Evolutionary conservation across 1,140 invertebrate species (phyloP), one percentile per base, ranked within the genome.

Genomic region (Drosophila asahinai): DNA sequence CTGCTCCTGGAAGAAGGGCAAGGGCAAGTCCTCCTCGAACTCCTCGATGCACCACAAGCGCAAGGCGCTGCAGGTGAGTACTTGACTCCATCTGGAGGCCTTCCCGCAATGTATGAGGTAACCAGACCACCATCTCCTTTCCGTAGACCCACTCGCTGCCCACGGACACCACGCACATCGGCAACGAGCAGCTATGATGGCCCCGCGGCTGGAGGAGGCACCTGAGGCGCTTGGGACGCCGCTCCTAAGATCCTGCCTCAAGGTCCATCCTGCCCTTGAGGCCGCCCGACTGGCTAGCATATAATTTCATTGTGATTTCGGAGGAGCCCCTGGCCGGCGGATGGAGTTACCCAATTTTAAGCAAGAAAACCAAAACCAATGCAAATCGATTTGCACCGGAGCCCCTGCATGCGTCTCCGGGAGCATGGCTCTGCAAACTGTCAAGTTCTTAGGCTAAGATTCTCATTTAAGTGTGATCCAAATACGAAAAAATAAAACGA

Each of bases 1-100:
- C 51, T 96, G 95, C 84, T 93, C 93, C 5, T 90, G 92, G 77
- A 92, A 92, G 78, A 92, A 92, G 71, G 83, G 87, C 75, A 93
- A 93, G 67, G 79, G 86, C 52, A 93, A 93, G 65, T 92, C 90
- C n/a, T 91, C 92, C 7, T 92, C 91, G 1, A 93, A 92, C 55
- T 92, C 91, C 30, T 90, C 90, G 77, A 91, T 91, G 86, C 90
- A 90, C 71, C 92, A 93, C 71, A 92, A 93, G 58, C 86, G 92
- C 55, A 82, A 87, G 55, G 86, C 92, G 30, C 47, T 93, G 62
- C 92, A 93, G 81, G 92, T 93, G 42, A 91, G 84, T 78, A 30
- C 38, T 42, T 3, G 3, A 33, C 47, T 38, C 30, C 42, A n/a
- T 27, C 11, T 11, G 7, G 8, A n/a, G 19, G 11, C 1, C 7